phyloP scores from a whole-genome alignment of 2,888 invertebrate species.

The Eupithecia pulchellata region DNA sequence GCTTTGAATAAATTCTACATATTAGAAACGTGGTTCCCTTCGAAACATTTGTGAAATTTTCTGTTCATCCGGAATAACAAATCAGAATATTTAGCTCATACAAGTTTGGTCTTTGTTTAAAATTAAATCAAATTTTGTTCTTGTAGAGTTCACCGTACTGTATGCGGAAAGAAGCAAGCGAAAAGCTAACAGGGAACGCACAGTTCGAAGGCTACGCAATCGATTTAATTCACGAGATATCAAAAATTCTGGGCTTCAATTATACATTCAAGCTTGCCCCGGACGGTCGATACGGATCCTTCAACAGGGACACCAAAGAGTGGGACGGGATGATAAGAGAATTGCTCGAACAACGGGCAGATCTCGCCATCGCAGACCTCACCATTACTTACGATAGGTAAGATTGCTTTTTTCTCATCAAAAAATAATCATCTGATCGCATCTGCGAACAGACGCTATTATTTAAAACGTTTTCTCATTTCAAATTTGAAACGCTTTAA shows the following conservation, averaged over 20 bases:
- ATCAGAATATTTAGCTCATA: background rate
- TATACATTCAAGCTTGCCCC: slow-evolving; percentile 94
- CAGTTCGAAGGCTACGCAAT: slow-evolving; percentile 98
- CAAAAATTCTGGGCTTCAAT: slow-evolving; percentile 93
- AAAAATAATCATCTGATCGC: slow-evolving; percentile 15
- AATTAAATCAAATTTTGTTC: slow-evolving; percentile 46
- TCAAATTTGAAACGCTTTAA: background rate
- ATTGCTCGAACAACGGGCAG: slow-evolving; percentile 94
- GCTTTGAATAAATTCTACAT: slow-evolving; percentile 41
- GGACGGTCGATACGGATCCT: slow-evolving; percentile 93
- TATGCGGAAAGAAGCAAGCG: slow-evolving; percentile 95
- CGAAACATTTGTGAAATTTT: slow-evolving; percentile 8
- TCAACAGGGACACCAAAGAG: slow-evolving; percentile 92
- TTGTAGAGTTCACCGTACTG: slow-evolving; percentile 97
- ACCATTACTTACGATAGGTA: slow-evolving; percentile 99
- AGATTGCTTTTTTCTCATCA: slow-evolving; percentile 32
- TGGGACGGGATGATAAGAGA: slow-evolving; percentile 97
- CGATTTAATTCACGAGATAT: slow-evolving; percentile 96
- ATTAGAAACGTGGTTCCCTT: slow-evolving; percentile 22
- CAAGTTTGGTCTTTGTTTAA: background rate
- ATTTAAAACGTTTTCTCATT: slow-evolving; percentile 11
- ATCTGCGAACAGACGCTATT: slow-evolving; percentile 14
- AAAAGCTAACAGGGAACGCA: slow-evolving; percentile 94
- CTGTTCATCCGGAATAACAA: background rate
- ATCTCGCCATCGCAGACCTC: slow-evolving; percentile 97